These are phyloP conservation scores for Ctenosaura bakeri DNA, from an alignment of 2,797 vertebrate genomes.

Conservation along the genomic window DNA sequence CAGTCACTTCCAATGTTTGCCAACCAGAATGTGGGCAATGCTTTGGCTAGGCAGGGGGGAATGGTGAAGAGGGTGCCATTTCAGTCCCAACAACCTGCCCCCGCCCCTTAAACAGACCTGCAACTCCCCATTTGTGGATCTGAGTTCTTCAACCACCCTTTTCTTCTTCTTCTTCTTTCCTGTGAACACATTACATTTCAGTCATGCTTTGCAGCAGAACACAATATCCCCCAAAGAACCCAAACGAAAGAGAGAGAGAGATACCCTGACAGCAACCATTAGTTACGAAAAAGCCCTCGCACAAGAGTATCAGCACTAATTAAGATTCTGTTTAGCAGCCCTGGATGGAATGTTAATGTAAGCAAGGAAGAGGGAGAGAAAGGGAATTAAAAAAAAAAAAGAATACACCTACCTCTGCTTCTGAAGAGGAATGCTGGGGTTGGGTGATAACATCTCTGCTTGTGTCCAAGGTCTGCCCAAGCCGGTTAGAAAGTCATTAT, in stretches of 20 bases:
- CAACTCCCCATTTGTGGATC: constrained; percentile 62
- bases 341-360: constrained; percentile 87
- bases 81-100: constrained; percentile 72
- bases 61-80: constrained; percentile 36
- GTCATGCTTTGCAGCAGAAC: constrained; percentile 82
- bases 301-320: constrained; percentile 85
- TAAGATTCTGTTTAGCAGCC: constrained; percentile 86
- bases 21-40: constrained; percentile 51
- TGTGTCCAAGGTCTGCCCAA: constrained; percentile 81
- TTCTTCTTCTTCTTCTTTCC: constrained; percentile 40
- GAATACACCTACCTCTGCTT: constrained; percentile 62
- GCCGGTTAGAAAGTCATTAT: constrained; percentile 86
- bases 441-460: constrained; percentile 85
- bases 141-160: not conserved
- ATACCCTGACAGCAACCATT: constrained; percentile 84
- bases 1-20: not conserved
- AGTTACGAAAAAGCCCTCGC: constrained; percentile 83
- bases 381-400: too few relatives aligned
- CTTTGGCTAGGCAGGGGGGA: constrained; percentile 16
- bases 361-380: constrained; percentile 72
- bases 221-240: constrained; percentile 81
- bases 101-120: constrained; percentile 67
- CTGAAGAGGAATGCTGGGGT: constrained; percentile 83
- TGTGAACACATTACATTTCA: constrained; percentile 79
- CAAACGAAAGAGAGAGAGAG: constrained; percentile 63